A percentile compares a stretch with the other conserved stretches of the same genome.
These are phyloP conservation scores for Agapostemon virescens DNA, from an alignment of 2,888 invertebrate species.

Conservation along the genomic window DNA sequence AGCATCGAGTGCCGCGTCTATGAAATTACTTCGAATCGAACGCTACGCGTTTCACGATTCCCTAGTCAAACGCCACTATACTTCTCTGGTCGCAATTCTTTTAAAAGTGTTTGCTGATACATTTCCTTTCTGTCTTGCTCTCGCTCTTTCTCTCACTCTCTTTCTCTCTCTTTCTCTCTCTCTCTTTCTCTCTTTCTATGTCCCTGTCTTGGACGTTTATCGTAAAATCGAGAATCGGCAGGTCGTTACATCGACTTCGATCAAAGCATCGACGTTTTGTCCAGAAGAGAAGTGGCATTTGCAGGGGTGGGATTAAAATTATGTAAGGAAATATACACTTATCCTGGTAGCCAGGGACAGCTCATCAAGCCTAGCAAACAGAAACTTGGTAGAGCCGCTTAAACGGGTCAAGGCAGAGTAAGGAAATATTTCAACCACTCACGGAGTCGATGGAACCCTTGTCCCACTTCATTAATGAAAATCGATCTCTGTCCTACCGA, in stretches of 20 bases:
- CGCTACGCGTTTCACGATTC: neutral
- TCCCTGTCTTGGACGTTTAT: neutral
- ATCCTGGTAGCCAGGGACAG: conserved; percentile 14
- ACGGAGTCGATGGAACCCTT: conserved; percentile 46
- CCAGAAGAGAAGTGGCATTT: neutral
- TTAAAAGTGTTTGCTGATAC: conserved; percentile 1
- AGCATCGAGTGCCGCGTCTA: conserved; percentile 6
- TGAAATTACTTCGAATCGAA: conserved; percentile 20
- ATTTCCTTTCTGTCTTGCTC: neutral
- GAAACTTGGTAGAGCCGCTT: conserved; percentile 38
- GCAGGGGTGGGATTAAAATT: conserved; percentile 26
- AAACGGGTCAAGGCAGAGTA: conserved; percentile 49
- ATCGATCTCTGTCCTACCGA: conserved; percentile 49
- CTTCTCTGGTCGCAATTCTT: neutral
- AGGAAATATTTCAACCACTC: conserved; percentile 54
- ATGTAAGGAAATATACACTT: conserved; percentile 34
- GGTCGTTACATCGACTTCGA: conserved; percentile 14
- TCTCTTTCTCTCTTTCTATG: neutral
- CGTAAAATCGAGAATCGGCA: neutral
- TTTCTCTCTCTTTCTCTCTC: neutral
- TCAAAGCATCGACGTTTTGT: neutral
- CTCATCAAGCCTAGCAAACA: conserved; percentile 40
- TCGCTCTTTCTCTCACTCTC: neutral
- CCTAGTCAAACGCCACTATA: neutral
- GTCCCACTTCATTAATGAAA: conserved; percentile 57